A percentile compares a stretch with the other conserved stretches of the same genome.
These are phyloP conservation scores for Pecten maximus DNA, from an alignment of 2,888 invertebrate species.

Conservation along the genomic window DNA sequence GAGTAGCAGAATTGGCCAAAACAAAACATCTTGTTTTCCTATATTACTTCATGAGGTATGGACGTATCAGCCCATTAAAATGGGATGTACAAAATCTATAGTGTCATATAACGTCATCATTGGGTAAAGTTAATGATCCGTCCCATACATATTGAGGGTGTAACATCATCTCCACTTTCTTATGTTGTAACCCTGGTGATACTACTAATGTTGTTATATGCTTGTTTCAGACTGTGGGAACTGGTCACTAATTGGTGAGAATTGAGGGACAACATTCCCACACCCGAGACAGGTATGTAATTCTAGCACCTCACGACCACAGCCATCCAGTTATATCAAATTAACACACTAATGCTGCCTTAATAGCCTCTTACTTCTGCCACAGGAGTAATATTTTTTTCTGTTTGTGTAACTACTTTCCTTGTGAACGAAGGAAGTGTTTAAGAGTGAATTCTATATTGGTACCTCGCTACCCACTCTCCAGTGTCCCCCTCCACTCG, in stretches of 20 bases:
- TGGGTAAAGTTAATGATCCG: not conserved
- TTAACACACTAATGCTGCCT: constrained; percentile 1
- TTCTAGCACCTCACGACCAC: not conserved
- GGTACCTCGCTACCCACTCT: not conserved
- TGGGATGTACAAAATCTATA: too few relatives aligned
- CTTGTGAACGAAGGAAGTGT: constrained; percentile 33
- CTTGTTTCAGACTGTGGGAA: not conserved
- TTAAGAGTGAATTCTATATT: not conserved
- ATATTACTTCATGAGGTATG: too few relatives aligned
- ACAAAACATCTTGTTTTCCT: too few relatives aligned
- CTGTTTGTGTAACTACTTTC: not conserved
- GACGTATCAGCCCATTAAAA: too few relatives aligned
- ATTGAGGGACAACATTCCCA: not conserved
- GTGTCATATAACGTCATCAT: not conserved
- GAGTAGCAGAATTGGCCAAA: too few relatives aligned
- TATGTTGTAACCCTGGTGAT: not conserved
- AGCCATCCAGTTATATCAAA: not conserved
- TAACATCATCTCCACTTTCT: not conserved
- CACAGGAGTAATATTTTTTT: not conserved
- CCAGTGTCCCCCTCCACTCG: not conserved
- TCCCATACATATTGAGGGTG: not conserved
- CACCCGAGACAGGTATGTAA: not conserved
- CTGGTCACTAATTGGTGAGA: not conserved
- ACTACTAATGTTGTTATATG: too few relatives aligned
- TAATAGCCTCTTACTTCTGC: constrained; percentile 1